Evolutionary conservation across 2,113 vertebrate species (phyloP).

Genomic region (Indri indri): DNA sequence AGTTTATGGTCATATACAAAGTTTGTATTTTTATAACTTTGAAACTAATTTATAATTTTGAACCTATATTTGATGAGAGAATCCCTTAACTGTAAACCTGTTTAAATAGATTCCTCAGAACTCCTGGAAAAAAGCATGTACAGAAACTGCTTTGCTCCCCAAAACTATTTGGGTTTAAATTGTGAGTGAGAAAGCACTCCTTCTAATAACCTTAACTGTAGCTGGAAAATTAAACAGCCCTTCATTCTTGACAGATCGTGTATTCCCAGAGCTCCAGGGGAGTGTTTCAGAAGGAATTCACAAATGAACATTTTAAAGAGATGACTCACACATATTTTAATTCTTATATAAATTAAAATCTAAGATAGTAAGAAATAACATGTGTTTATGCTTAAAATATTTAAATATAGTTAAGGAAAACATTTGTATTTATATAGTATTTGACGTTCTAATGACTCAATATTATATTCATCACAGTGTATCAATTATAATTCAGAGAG

Average conservation of each 20-base stretch:
- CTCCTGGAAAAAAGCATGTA: not conserved
- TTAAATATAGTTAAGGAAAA: slow-evolving; percentile 24
- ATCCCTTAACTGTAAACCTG: not conserved
- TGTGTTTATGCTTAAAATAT: slow-evolving; percentile 31
- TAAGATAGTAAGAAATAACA: not conserved
- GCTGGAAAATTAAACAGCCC: not conserved
- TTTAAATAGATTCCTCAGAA: not conserved
- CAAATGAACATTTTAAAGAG: slow-evolving; percentile 34
- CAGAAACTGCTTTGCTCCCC: not conserved
- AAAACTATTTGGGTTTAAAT: not conserved
- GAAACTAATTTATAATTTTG: not conserved
- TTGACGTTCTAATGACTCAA: not conserved
- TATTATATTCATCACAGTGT: not conserved
- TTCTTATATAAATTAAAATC: slow-evolving; percentile 47
- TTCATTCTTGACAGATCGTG: not conserved
- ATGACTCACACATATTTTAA: slow-evolving; percentile 36
- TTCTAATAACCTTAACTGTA: not conserved
- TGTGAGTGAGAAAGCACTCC: not conserved
- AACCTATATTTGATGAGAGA: not conserved
- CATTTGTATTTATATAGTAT: not conserved
- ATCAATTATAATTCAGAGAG: slow-evolving; percentile 19
- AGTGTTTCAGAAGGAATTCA: not conserved
- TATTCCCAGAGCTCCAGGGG: not conserved
- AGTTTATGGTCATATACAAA: not conserved
- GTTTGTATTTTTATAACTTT: not conserved